These are phyloP conservation scores for Oxygymnocypris stewartii DNA, from an alignment of 2,113 vertebrate genomes.

Conservation along the genomic window DNA sequence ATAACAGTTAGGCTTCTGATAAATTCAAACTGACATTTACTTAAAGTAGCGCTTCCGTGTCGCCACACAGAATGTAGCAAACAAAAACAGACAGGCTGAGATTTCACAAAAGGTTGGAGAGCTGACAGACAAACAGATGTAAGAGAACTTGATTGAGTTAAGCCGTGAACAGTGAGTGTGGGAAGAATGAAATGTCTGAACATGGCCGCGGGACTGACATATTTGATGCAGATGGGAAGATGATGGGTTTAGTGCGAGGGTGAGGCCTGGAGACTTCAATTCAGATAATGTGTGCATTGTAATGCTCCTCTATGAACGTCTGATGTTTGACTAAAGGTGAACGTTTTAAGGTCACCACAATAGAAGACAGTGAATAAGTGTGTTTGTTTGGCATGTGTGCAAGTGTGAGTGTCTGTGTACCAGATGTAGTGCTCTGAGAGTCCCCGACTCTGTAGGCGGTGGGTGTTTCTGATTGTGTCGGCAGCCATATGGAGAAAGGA, in stretches of 20 bases:
- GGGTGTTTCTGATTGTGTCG: slow-evolving; percentile 83
- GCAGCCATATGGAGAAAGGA: slow-evolving; percentile 84
- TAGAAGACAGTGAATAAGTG: slow-evolving; percentile 16
- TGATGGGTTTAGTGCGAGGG: slow-evolving; percentile 8
- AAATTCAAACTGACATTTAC: slow-evolving; percentile 45
- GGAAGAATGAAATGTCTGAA: slow-evolving; percentile 30
- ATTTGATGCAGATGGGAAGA: slow-evolving; percentile 42
- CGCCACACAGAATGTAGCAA: slow-evolving; percentile 12
- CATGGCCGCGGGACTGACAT: slow-evolving; percentile 36
- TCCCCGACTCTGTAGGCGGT: slow-evolving; percentile 72
- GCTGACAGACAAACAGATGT: slow-evolving; percentile 48
- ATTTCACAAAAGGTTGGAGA: slow-evolving; percentile 33
- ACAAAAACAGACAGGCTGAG: slow-evolving; percentile 24
- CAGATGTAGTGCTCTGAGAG: slow-evolving; percentile 69
- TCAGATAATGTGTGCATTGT: background rate
- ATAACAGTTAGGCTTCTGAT: slow-evolving; percentile 34
- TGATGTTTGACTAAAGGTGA: background rate
- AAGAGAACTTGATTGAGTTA: slow-evolving; percentile 32
- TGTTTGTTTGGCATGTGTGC: slow-evolving; percentile 40
- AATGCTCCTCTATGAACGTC: background rate
- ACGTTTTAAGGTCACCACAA: background rate
- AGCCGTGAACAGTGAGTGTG: slow-evolving; percentile 23
- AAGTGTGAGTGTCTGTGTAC: slow-evolving; percentile 52
- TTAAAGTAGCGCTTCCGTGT: slow-evolving; percentile 27
- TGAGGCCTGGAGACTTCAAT: background rate